Percentiles rank a stretch among this genome's conserved stretches.
Evolutionary conservation across 2,888 invertebrate species (phyloP).

Genomic region (Rhyacophila evoluta): DNA sequence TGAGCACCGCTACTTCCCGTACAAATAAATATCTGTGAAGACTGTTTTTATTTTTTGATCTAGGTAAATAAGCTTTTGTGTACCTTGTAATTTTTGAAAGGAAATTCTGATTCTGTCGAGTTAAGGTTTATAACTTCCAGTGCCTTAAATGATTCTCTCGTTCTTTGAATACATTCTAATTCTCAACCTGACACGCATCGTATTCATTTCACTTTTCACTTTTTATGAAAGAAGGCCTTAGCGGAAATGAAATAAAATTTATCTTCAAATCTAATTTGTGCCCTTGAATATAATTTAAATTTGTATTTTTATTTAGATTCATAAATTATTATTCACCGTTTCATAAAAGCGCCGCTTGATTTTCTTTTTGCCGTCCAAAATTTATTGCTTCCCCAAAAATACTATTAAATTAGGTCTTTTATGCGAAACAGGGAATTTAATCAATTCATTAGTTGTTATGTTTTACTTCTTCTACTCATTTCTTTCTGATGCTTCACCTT

Average conservation of each 20-base stretch:
- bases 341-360: not conserved
- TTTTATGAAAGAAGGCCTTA: not conserved
- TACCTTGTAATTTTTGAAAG: too few species aligned
- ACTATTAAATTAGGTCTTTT: too few species aligned
- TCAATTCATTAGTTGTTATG: too few species aligned
- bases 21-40: too few species aligned
- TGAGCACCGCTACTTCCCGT: too few species aligned
- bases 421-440: too few species aligned
- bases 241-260: not conserved
- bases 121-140: not conserved
- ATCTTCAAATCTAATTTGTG: not conserved
- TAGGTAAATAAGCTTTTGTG: too few species aligned
- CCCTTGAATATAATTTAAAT: not conserved
- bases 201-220: not conserved
- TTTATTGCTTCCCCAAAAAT: not conserved
- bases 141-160: not conserved
- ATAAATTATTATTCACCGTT: not conserved
- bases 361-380: not conserved
- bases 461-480: too few species aligned
- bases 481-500: too few species aligned
- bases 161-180: not conserved
- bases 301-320: not conserved
- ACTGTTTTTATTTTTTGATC: too few species aligned
- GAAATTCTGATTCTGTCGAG: not conserved
- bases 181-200: not conserved